phyloP scores from a whole-genome alignment of 2,888 invertebrate species.

The Drosophila kanekoi region DNA sequence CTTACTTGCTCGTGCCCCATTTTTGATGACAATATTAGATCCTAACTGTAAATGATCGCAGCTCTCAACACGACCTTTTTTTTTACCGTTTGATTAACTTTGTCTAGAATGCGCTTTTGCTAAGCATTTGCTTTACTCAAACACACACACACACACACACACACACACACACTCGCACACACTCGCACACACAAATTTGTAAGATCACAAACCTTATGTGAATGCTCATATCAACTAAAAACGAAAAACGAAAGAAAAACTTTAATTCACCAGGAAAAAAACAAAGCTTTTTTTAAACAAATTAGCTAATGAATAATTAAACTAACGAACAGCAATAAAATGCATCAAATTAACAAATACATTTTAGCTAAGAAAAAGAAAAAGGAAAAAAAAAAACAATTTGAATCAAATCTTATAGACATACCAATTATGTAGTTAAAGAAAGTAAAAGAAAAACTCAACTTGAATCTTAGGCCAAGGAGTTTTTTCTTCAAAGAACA shows the following conservation, averaged over 20 bases:
- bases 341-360: constrained; percentile 43
- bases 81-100: constrained; percentile 33
- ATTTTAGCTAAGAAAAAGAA: constrained; percentile 68
- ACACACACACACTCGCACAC: constrained; percentile 12
- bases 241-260: constrained; percentile 28
- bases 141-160: no score
- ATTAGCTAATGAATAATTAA: constrained; percentile 63
- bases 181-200: constrained; percentile 21
- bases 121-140: constrained; percentile 24
- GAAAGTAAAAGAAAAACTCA: constrained; percentile 21
- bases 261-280: neutral
- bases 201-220: constrained; percentile 62
- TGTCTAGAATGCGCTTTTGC: constrained; percentile 48
- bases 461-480: constrained; percentile 47
- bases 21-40: constrained; percentile 78
- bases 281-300: constrained; percentile 62
- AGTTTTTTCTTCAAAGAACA: constrained; percentile 52
- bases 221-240: constrained; percentile 76
- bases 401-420: constrained; percentile 75
- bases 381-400: constrained; percentile 62
- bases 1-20: constrained; percentile 49
- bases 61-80: constrained; percentile 9
- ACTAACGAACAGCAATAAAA: constrained; percentile 22
- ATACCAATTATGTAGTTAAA: constrained; percentile 71
- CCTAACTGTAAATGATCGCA: constrained; percentile 54